Evolutionary conservation across 2,797 vertebrate genomes (phyloP).

Genomic region (Melanotaenia maccullochi): DNA sequence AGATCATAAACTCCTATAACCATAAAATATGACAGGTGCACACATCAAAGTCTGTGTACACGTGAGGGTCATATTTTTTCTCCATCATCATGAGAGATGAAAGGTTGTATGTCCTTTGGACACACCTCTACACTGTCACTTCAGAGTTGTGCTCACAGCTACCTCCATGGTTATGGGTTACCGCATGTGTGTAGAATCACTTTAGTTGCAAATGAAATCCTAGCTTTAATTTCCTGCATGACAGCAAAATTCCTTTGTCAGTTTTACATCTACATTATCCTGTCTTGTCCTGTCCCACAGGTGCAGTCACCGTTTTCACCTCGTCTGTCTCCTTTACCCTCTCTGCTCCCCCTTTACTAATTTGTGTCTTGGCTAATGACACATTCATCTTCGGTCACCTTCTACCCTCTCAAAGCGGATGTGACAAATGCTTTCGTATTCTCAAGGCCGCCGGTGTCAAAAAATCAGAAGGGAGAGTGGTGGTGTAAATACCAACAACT

Average conservation of each 20-base stretch:
- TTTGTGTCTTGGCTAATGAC: slow-evolving; percentile 66
- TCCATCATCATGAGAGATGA: slow-evolving; percentile 46
- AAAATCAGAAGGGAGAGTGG: slow-evolving; percentile 68
- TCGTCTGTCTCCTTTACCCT: slow-evolving; percentile 10
- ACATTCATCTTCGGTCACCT: slow-evolving; percentile 78
- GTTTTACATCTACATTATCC: slow-evolving; percentile 11
- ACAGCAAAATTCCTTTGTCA: slow-evolving; percentile 1
- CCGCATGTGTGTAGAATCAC: slow-evolving; percentile 13
- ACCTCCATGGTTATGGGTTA: slow-evolving; percentile 25
- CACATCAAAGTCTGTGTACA: slow-evolving; percentile 42
- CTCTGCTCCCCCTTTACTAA: slow-evolving; percentile 40
- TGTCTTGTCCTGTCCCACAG: slow-evolving; percentile 9
- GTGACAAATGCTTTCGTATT: slow-evolving; percentile 68
- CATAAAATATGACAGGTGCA: slow-evolving; percentile 31
- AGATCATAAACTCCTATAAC: slow-evolving; percentile 50
- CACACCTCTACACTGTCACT: slow-evolving; percentile 19
- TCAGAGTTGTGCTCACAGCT: slow-evolving; percentile 14
- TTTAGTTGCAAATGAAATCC: slow-evolving; percentile 14
- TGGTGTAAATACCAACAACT: slow-evolving; percentile 77
- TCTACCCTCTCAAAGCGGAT: slow-evolving; percentile 57
- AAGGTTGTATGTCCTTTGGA: slow-evolving; percentile 38
- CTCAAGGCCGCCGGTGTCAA: slow-evolving; percentile 59
- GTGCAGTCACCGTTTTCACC: not conserved
- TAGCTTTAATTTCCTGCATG: slow-evolving; percentile 14
- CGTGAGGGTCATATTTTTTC: slow-evolving; percentile 49